Evolutionary conservation across 2,888 invertebrate species (phyloP).

Genomic region (Coleophora flavipennella): DNA sequence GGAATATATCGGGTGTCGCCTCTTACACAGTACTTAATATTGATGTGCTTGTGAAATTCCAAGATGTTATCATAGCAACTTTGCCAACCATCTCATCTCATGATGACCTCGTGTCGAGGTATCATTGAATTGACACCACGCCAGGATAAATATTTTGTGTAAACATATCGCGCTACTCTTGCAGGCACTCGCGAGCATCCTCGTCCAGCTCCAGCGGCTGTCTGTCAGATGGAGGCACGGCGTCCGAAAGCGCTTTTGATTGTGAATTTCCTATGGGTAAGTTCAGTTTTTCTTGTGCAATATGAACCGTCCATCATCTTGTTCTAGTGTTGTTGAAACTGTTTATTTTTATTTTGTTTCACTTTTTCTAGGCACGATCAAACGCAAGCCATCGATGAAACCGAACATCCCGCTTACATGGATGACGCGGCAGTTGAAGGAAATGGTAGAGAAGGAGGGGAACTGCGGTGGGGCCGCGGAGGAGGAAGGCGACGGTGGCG

Average conservation of each 20-base stretch:
- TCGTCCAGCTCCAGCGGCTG: constrained; percentile 91
- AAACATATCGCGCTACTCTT: constrained; percentile 2
- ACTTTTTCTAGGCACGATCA: constrained; percentile 80
- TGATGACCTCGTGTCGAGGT: too few species aligned
- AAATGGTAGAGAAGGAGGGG: constrained; percentile 81
- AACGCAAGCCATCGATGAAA: constrained; percentile 93
- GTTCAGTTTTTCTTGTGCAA: constrained; percentile 10
- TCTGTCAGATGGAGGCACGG: constrained; percentile 81
- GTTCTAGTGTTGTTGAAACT: not conserved
- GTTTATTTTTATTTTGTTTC: not conserved
- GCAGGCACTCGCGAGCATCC: constrained; percentile 81
- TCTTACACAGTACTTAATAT: too few species aligned
- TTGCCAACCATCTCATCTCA: too few species aligned
- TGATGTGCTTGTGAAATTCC: too few species aligned
- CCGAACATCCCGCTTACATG: constrained; percentile 92
- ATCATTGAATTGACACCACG: too few species aligned
- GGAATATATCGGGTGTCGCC: too few species aligned
- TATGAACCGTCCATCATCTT: not conserved
- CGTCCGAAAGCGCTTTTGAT: constrained; percentile 81
- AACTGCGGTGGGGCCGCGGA: constrained; percentile 41
- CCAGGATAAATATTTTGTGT: too few species aligned
- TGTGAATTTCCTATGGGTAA: constrained; percentile 82
- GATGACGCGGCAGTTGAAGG: constrained; percentile 91
- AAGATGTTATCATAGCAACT: too few species aligned
- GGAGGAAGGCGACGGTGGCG: constrained; percentile 63